A percentile compares a stretch with the other conserved stretches of the same genome.
Evolutionary conservation across 1,140 invertebrate species (phyloP).

Genomic region (Lethocerus indicus): DNA sequence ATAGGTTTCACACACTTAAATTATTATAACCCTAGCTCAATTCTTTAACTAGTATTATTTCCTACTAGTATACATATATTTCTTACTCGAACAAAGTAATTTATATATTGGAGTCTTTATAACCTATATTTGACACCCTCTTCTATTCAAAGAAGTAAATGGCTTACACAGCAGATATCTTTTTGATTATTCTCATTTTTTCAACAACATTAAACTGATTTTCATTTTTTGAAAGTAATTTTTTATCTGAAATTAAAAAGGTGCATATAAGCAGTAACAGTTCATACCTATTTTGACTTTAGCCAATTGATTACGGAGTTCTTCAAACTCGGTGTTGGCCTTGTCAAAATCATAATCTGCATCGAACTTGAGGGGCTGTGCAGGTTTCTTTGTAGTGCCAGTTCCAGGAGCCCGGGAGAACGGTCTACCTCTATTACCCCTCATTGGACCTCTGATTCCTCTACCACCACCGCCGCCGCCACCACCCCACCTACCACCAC

Average conservation of each 20-base stretch:
- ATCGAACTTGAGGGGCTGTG: conserved; percentile 72
- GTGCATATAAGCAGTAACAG: neutral
- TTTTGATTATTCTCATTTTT: no score
- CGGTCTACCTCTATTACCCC: neutral
- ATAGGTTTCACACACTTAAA: no score
- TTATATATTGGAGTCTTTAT: no score
- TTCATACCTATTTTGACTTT: conserved; percentile 52
- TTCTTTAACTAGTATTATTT: no score
- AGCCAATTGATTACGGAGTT: conserved; percentile 65
- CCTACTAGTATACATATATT: no score
- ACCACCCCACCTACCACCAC: neutral
- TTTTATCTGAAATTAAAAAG: neutral
- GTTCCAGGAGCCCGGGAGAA: conserved; percentile 13
- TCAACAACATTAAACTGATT: no score
- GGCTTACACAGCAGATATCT: no score
- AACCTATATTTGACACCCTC: no score
- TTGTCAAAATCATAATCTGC: conserved; percentile 96
- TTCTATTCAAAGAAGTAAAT: no score
- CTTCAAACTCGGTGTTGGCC: conserved; percentile 90
- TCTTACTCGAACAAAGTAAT: no score
- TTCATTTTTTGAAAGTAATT: neutral
- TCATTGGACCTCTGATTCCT: conserved; percentile 22
- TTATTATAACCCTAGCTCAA: no score
- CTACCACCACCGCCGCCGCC: conserved; percentile 9
- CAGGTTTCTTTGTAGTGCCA: conserved; percentile 1